A percentile compares a stretch with the other conserved stretches of the same genome.
Conservation (phyloP, 2,888 invertebrate genomes). For the Gastracanthus pulcherrimus region DNA sequence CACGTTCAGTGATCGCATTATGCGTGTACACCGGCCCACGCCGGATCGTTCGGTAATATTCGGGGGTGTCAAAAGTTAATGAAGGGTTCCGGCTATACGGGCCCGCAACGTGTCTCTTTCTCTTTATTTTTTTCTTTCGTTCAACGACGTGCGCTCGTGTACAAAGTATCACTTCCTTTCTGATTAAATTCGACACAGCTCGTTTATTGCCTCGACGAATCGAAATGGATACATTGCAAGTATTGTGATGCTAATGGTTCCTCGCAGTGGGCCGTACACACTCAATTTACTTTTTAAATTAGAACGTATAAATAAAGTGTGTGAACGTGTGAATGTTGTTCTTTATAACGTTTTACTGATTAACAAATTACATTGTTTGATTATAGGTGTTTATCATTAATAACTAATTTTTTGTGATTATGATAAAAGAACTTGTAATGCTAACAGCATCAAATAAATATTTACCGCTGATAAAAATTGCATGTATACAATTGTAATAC, state of each 20-base stretch:
- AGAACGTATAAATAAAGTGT: neutral
- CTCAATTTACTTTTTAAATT: conserved; percentile 7
- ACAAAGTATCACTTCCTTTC: conserved; percentile 47
- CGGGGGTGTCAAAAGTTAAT: conserved; percentile 53
- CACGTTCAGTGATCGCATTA: neutral
- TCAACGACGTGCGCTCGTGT: neutral
- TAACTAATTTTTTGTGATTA: too few relatives aligned
- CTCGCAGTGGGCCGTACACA: neutral
- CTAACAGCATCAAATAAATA: too few relatives aligned
- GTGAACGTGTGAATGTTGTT: neutral
- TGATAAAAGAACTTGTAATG: too few relatives aligned
- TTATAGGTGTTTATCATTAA: too few relatives aligned
- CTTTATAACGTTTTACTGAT: neutral
- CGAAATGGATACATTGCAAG: conserved; percentile 24
- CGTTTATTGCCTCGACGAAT: conserved; percentile 41
- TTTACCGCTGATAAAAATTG: too few relatives aligned
- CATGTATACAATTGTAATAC: too few relatives aligned
- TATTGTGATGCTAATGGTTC: conserved; percentile 21
- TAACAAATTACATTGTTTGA: too few relatives aligned
- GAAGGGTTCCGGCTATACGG: conserved; percentile 38
- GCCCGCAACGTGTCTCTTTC: neutral
- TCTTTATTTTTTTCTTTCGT: conserved; percentile 9
- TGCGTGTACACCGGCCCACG: neutral
- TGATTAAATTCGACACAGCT: conserved; percentile 45
- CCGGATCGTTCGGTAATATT: conserved; percentile 21